These are phyloP conservation scores for Zelostemma sp. DNA, from an alignment of 1,140 invertebrate species.

Conservation along the genomic window DNA sequence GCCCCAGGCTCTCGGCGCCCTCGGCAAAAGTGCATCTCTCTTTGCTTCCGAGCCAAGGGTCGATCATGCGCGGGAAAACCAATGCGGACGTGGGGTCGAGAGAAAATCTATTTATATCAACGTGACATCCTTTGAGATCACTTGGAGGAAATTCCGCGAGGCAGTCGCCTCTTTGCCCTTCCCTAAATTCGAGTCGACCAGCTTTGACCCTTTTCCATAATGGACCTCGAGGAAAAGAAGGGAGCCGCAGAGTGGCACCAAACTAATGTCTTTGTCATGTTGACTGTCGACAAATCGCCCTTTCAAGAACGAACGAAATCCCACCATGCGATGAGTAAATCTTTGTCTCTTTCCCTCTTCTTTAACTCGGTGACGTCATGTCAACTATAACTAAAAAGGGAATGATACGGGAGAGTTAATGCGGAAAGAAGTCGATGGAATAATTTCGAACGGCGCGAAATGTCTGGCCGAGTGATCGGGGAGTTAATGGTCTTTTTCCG, in stretches of 20 bases:
- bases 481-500: constrained; percentile 8
- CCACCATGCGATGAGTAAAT: constrained; percentile 38
- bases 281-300: constrained; percentile 65
- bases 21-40: constrained; percentile 39
- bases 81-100: constrained; percentile 34
- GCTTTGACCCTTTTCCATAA: constrained; percentile 44
- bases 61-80: constrained; percentile 24
- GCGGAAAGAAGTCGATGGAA: constrained; percentile 2
- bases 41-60: constrained; percentile 5
- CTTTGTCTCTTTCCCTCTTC: constrained; percentile 33
- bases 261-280: constrained; percentile 66
- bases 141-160: constrained; percentile 55
- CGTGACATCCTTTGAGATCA: constrained; percentile 58
- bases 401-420: constrained; percentile 6
- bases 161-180: constrained; percentile 8
- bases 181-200: neutral
- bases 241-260: constrained; percentile 10
- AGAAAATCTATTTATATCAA: constrained; percentile 61
- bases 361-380: constrained; percentile 2
- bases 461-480: neutral
- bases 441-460: constrained; percentile 5
- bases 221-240: constrained; percentile 47
- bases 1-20: constrained; percentile 11
- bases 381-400: constrained; percentile 6
- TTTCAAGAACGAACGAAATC: constrained; percentile 49